Base-by-base conservation (phyloP, 2,113 vertebrate genomes). In the Syngnathus typhle region DNA sequence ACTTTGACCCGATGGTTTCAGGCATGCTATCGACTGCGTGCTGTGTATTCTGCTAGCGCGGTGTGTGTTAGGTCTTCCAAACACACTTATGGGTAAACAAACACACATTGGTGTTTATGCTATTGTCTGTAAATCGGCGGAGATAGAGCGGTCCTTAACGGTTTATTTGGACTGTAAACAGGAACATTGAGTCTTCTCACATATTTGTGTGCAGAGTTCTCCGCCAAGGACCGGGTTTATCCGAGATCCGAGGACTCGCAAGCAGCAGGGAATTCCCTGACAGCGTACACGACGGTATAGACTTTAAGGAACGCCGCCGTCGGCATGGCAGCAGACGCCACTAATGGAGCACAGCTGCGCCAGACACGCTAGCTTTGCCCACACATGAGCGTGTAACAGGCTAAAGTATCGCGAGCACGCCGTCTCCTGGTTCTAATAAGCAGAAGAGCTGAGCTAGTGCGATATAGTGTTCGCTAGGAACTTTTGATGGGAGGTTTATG, bases 281-380 rank as follows among this genome's bases (percentile, higher is more conserved):
- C 12, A 62, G 21, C n/a, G 59, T 69, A 70, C 60, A 58, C 55
- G 10, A 18, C 37, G 3, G 59, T 41, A 41, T 39, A 19, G 32
- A 60, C 36, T 68, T 70, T 65, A 63, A 82, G 71, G 71, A 82
- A 70, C 65, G 64, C 73, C 71, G 74, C 73, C 71, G 74, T 71
- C 41, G 23, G 80, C 60, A 85, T 75, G 75, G 83, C 74, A 75
- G 78, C 72, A 88, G 87, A 87, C 69, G 77, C 82, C 74, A 56
- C 82, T 89, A 89, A 90, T 90, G 82, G 77, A 78, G 75, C 70
- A 75, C 86, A 89, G 84, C 81, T 90, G 89, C 79, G 76, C 69
- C 39, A 79, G 80, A 83, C 82, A 84, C 64, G 75, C 70, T 77
- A 88, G 58, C 69, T 49, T 69, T 77, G 84, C 80, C 80, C 85